These are phyloP conservation scores for Tanypteryx hageni DNA, from an alignment of 2,888 invertebrate genomes.

Conservation along the genomic window DNA sequence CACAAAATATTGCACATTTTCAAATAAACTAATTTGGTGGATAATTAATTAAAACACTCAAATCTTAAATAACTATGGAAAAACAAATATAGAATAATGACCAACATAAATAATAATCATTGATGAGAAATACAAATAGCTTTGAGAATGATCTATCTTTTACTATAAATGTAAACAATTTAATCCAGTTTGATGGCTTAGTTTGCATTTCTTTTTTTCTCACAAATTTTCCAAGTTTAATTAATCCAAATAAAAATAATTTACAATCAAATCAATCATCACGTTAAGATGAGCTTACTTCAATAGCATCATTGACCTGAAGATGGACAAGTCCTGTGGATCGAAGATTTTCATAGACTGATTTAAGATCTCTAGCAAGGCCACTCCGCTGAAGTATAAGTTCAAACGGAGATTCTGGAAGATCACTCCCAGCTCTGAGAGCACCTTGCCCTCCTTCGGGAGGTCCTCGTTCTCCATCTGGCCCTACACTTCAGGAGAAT, in stretches of 20 bases:
- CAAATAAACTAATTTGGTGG: no score
- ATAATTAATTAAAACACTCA: no score
- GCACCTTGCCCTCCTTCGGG: slow-evolving; percentile 74
- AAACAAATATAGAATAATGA: no score
- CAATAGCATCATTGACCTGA: slow-evolving; percentile 88
- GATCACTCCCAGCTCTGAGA: slow-evolving; percentile 70
- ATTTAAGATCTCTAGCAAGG: slow-evolving; percentile 89
- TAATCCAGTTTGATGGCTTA: no score
- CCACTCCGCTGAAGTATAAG: slow-evolving; percentile 88
- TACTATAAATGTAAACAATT: no score
- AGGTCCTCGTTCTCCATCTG: slow-evolving; percentile 40
- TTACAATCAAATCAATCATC: background rate
- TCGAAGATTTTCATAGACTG: slow-evolving; percentile 86
- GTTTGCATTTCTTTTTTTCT: no score
- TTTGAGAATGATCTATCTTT: no score
- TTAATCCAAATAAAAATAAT: background rate
- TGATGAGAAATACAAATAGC: no score
- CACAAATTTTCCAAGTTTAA: background rate
- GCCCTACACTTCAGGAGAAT: background rate
- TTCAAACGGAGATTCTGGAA: slow-evolving; percentile 83
- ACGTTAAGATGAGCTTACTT: slow-evolving; percentile 8
- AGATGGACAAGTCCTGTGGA: slow-evolving; percentile 86
- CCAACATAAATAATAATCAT: no score
- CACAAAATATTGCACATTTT: no score
- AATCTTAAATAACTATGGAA: no score